These are phyloP conservation scores for Poeciliopsis prolifica DNA, from an alignment of 2,113 vertebrate genomes.

Conservation along the genomic window DNA sequence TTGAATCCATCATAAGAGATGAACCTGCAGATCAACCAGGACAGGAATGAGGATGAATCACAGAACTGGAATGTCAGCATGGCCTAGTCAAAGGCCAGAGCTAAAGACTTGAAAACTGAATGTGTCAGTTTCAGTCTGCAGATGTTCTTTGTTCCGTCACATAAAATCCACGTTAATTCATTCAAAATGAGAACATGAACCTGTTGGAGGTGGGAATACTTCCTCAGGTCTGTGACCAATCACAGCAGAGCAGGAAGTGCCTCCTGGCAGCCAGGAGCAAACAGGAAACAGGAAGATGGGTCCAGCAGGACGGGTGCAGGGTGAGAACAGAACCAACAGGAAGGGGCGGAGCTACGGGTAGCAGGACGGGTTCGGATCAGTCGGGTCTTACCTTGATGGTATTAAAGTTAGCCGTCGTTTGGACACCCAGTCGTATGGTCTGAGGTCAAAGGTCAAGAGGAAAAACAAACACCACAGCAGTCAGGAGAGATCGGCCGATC, in stretches of 20 bases:
- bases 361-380: constrained; percentile 9
- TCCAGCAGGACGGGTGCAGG: background rate
- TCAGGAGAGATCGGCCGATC: constrained; percentile 48
- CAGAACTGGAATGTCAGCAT: too few species aligned
- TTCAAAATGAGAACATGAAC: background rate
- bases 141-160: background rate
- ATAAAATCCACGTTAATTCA: too few species aligned
- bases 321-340: background rate
- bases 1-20: too few species aligned
- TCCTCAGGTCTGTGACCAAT: background rate
- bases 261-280: background rate
- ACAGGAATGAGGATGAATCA: too few species aligned
- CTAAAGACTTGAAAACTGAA: too few species aligned
- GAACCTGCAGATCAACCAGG: too few species aligned
- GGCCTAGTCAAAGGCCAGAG: background rate
- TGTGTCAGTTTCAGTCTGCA: too few species aligned
- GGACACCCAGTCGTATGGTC: constrained; percentile 92
- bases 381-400: constrained; percentile 93
- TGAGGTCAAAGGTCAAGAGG: constrained; percentile 68
- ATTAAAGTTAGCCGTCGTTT: constrained; percentile 97
- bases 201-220: background rate
- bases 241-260: background rate
- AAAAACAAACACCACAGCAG: constrained; percentile 63
- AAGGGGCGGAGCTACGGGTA: constrained; percentile 19
- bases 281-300: background rate